A percentile compares a stretch with the other conserved stretches of the same genome.
Evolutionary conservation across 2,888 invertebrate genomes (phyloP).

Genomic region (Urechis unicinctus): DNA sequence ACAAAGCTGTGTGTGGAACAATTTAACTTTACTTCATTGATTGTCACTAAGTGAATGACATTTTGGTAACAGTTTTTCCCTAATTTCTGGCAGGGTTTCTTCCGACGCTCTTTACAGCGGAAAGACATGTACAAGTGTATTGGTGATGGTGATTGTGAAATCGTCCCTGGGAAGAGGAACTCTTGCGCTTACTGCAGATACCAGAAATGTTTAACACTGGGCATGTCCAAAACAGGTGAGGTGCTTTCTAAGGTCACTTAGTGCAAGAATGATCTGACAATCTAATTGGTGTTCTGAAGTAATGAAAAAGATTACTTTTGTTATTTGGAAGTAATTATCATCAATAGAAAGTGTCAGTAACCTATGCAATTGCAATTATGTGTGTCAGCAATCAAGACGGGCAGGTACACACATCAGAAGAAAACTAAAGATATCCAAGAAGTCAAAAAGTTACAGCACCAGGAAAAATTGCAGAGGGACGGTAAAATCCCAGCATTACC

Average conservation of each 20-base stretch:
- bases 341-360: neutral
- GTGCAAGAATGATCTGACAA: neutral
- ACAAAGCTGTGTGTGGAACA: too few species aligned
- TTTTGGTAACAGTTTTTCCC: too few species aligned
- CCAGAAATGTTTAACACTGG: constrained; percentile 37
- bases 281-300: neutral
- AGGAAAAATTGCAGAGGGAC: constrained; percentile 4
- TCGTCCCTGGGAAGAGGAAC: constrained; percentile 33
- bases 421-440: constrained; percentile 40
- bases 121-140: constrained; percentile 33
- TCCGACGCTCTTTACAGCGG: constrained; percentile 39
- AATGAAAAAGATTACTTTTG: too few species aligned
- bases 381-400: constrained; percentile 43
- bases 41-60: too few species aligned
- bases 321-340: too few species aligned
- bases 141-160: constrained; percentile 27
- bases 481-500: neutral
- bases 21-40: too few species aligned
- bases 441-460: constrained; percentile 29
- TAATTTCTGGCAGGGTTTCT: constrained; percentile 39
- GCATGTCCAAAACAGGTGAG: constrained; percentile 47
- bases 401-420: constrained; percentile 43
- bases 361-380: neutral
- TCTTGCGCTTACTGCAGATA: constrained; percentile 40
- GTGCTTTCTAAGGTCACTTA: too few species aligned